Conservation (phyloP, 1,140 invertebrate species). For the Dolichoris vasculosae region DNA sequence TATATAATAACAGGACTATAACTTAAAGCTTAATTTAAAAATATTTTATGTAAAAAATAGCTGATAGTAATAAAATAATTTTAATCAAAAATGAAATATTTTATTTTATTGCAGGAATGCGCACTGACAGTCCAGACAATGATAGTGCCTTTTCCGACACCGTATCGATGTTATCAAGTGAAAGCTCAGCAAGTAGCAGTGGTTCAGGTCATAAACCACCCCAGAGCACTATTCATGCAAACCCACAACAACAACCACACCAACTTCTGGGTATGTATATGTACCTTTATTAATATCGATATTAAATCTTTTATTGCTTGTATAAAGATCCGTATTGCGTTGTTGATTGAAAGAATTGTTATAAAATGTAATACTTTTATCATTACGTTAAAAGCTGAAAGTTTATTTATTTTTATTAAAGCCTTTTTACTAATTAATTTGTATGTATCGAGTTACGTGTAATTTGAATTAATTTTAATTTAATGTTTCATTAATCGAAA, state of each 20-base stretch:
- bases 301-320: not conserved
- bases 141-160: slow-evolving; percentile 98
- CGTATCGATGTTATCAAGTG: slow-evolving; percentile 91
- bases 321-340: not conserved
- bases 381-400: not conserved
- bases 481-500: too few relatives aligned
- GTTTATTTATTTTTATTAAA: not conserved
- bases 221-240: slow-evolving; percentile 70
- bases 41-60: too few relatives aligned
- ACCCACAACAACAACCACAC: slow-evolving; percentile 69
- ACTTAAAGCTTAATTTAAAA: too few relatives aligned
- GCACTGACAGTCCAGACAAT: slow-evolving; percentile 95
- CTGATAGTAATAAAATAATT: not conserved
- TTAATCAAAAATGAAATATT: not conserved
- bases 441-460: too few relatives aligned
- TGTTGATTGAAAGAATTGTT: not conserved
- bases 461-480: too few relatives aligned
- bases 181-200: slow-evolving; percentile 90
- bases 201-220: slow-evolving; percentile 79
- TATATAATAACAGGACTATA: not conserved
- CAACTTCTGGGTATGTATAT: slow-evolving; percentile 68
- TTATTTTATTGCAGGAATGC: slow-evolving; percentile 68
- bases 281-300: not conserved
- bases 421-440: too few relatives aligned
- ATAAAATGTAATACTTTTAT: not conserved